Evolutionary conservation across 2,797 vertebrate species (phyloP), one percentile per base, ranked within the genome.

Genomic region (Knipowitschia caucasica): DNA sequence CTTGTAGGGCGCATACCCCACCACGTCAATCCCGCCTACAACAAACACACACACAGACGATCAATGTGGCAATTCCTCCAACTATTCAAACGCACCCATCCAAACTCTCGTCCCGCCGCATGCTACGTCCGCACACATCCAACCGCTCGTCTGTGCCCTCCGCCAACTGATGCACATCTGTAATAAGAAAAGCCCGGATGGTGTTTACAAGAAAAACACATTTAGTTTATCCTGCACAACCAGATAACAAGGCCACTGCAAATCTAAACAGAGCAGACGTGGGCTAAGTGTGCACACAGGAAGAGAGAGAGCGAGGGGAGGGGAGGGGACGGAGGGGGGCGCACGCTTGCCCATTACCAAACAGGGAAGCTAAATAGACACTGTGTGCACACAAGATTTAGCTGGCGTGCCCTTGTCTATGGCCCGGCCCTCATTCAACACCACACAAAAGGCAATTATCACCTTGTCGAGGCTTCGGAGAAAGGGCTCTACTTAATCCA

Each of bases 361-460:
- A 76, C 64, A 81, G 47, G 59, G 51, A 77, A 62, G 64, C 59
- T 72, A 80, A 77, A 71, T 80, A 71, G 55, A 30, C 53, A 11
- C 53, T 78, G 68, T 73, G 68, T 61, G 69, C 69, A 44, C 36
- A 59, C 53, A 67, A 67, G 66, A 80, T 77, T 70, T 49, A 53
- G 62, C 64, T n/a, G 39, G 10, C 53, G 58, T 52, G 81, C 75
- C 86, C 86, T 87, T 87, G 79, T 82, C 77, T 50, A n/a, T n/a
- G 61, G 46, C 64, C 57, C 45, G 52, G 64, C 53, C 63, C 78
- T 73, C 73, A 62, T 67, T 70, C 56, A 40, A 30, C 3, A 43
- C 62, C 66, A 76, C 67, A 71, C 70, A 56, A 69, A 44, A 82
- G 69, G 69, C 75, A 86, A 85, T 87, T 84, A 85, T 83, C 82